Conservation (phyloP, 37 sponge, comb jelly and placozoan genomes). For the Eunapius fragilis region DNA sequence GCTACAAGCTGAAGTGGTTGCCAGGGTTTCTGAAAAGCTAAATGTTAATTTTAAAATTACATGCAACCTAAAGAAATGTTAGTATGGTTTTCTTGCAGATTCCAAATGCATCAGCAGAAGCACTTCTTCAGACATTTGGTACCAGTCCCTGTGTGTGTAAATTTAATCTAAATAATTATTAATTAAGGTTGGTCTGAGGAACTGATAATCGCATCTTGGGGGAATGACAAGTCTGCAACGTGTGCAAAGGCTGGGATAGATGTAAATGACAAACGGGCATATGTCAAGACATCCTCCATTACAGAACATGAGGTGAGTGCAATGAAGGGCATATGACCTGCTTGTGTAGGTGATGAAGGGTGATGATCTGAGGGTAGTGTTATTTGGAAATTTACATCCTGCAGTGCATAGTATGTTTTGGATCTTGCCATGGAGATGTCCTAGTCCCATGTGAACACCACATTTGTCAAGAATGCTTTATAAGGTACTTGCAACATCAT, state of each 20-base stretch:
- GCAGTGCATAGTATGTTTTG: background rate
- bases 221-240: slow-evolving; percentile 22
- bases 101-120: background rate
- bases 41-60: background rate
- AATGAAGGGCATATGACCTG: too few species aligned
- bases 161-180: background rate
- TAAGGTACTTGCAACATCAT: slow-evolving; percentile 25
- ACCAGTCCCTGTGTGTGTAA: background rate
- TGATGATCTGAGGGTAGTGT: too few species aligned
- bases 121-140: background rate
- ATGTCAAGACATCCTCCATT: background rate
- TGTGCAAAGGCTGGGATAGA: slow-evolving; percentile 64
- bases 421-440: background rate
- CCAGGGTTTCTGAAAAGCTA: background rate
- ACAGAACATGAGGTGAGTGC: background rate
- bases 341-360: too few species aligned
- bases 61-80: background rate
- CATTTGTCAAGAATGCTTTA: slow-evolving; percentile 82
- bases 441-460: slow-evolving; percentile 65
- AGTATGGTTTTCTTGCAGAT: background rate
- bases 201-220: slow-evolving; percentile 53
- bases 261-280: background rate
- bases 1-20: background rate
- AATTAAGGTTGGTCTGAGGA: slow-evolving; percentile 75
- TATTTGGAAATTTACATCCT: too few species aligned